Evolutionary conservation across 2,797 vertebrate genomes (phyloP).

Genomic region (Rhadinocentrus ornatus): DNA sequence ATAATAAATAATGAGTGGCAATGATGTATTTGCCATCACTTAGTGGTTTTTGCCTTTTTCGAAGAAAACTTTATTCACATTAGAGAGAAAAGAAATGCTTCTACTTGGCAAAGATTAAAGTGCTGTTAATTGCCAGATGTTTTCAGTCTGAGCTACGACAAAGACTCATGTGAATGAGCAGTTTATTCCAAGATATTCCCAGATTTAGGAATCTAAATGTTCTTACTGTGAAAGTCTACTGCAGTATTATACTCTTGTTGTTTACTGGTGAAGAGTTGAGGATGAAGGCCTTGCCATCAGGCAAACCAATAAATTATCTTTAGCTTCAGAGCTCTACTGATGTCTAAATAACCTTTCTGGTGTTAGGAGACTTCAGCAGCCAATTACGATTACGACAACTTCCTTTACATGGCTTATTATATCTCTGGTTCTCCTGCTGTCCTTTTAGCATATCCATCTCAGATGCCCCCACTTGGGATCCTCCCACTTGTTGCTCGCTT

Average conservation of each 20-base stretch:
- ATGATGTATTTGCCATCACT: too few species aligned
- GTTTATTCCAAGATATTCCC: not conserved
- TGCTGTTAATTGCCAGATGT: too few species aligned
- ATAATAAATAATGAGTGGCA: too few species aligned
- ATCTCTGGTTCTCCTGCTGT: constrained; percentile 9
- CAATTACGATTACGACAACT: constrained; percentile 15
- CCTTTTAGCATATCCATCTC: constrained; percentile 50
- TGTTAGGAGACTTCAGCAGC: constrained; percentile 5
- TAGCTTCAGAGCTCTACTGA: not conserved
- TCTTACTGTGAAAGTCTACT: not conserved
- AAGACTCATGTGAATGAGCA: not conserved
- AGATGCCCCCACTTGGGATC: constrained; percentile 31
- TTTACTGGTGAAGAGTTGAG: not conserved
- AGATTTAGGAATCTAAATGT: not conserved
- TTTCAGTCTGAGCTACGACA: too few species aligned
- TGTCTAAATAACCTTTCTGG: constrained; percentile 3
- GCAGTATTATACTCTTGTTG: not conserved
- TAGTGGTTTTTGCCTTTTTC: too few species aligned
- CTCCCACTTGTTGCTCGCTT: constrained; percentile 56
- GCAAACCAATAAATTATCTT: not conserved
- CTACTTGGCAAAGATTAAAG: too few species aligned
- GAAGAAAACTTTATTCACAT: too few species aligned
- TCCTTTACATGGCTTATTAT: constrained; percentile 35
- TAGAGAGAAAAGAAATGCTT: too few species aligned
- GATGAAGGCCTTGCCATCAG: not conserved